These are phyloP conservation scores for Mormyrus hasselquistii DNA, from an alignment of 2,797 vertebrate species.

Conservation along the genomic window DNA sequence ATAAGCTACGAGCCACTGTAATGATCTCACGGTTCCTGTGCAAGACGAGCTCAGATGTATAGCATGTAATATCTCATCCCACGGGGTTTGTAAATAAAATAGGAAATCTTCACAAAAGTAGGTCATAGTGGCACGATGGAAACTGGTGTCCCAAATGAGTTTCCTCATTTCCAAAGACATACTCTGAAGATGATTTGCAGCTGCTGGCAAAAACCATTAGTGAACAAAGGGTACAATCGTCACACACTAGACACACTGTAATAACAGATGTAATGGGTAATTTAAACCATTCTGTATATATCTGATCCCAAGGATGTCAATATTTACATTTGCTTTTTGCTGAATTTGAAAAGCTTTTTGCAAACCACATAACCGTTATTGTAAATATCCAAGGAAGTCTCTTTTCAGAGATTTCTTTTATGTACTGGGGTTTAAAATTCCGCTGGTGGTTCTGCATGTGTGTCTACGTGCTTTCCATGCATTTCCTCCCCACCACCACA, in stretches of 20 bases:
- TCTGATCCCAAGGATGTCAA: neutral
- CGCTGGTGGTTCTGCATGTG: neutral
- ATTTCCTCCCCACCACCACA: neutral
- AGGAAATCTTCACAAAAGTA: constrained; percentile 17
- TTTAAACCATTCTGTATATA: neutral
- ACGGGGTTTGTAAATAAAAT: constrained; percentile 20
- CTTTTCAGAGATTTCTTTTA: neutral
- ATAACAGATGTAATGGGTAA: neutral
- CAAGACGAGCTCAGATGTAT: neutral
- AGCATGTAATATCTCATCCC: constrained; percentile 13
- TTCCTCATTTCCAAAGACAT: neutral
- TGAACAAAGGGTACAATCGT: neutral
- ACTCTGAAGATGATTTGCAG: neutral
- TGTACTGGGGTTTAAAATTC: neutral
- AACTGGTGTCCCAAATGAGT: neutral
- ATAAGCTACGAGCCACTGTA: neutral
- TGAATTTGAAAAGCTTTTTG: neutral
- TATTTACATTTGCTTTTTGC: neutral
- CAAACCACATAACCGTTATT: neutral
- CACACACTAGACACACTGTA: neutral
- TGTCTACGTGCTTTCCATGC: neutral
- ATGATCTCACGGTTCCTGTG: neutral
- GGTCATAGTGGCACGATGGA: constrained; percentile 10
- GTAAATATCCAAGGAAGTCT: neutral
- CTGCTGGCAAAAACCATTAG: neutral